Base-by-base conservation (phyloP, 2,113 vertebrate species). In the Gymnorhina tibicen region DNA sequence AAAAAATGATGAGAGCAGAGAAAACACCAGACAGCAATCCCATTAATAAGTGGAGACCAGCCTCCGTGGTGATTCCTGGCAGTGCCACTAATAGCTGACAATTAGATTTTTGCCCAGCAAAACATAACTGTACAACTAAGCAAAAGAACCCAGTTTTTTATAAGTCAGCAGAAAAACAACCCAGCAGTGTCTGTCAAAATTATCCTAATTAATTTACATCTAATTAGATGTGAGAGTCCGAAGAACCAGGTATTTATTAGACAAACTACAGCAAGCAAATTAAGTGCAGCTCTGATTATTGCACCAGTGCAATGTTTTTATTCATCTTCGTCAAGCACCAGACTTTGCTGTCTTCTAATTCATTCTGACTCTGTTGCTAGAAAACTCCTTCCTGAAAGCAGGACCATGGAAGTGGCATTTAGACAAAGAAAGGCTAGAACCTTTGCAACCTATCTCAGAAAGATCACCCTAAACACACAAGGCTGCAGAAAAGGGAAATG, bases 31-130 rank as follows among this genome's bases (percentile, higher is more conserved):
- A 67, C 66, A 96, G 92, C 79, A 95, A 95, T 69, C 41, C 62
- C 60, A 37, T 93, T 96, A 94, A 83, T 84, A 93, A 95, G 81
- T 44, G 82, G 75, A 97, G 94, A 92, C 78, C 93, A 81, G 91
- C 92, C 91, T 94, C 59, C 7, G 3, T 30, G 17, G 46, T 75
- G 44, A 83, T 77, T 94, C 82, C 78, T 95, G 93, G 85, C 89
- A 84, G 37, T 39, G 41, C 33, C 52, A 69, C 70, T 32, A 41
- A 60, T 28, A 78, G 74, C 41, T 95, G 97, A 96, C 95, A 96
- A 95, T 94, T 91, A 96, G 69, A 69, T 98, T 97, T 96, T 97
- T 75, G 93, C 95, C 95, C 90, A 97, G 97, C 87, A 96, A 96
- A 97, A 95, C 44, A 50, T 93, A 95, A 97, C 85, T 95, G 94